A percentile compares a stretch with the other conserved stretches of the same genome.
phyloP scores from a whole-genome alignment of 1,140 invertebrate species.

The Laupala kohalensis region DNA sequence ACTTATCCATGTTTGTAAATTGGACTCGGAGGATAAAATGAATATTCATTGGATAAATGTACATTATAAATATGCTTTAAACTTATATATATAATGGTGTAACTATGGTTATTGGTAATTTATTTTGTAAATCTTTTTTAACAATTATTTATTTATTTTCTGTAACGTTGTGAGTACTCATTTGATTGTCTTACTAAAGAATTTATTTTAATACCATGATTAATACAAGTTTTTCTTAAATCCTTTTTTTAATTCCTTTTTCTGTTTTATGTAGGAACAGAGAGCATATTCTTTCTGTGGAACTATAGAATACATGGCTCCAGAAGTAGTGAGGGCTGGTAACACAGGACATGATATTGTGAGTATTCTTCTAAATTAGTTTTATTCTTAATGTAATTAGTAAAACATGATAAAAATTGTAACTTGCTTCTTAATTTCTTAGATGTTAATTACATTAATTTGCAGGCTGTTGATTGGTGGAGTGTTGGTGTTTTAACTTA shows the following conservation, averaged over 20 bases:
- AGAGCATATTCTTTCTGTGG: constrained; percentile 95
- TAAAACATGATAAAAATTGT: background rate
- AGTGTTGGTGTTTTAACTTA: constrained; percentile 92
- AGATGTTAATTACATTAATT: background rate
- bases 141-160: no score
- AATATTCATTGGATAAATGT: no score
- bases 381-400: background rate
- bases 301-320: constrained; percentile 94
- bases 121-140: no score
- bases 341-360: constrained; percentile 78
- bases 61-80: no score
- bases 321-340: constrained; percentile 75
- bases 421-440: background rate
- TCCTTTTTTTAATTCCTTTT: background rate
- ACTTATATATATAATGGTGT: no score
- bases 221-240: background rate
- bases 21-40: no score
- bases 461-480: constrained; percentile 93
- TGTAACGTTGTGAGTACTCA: no score
- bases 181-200: no score
- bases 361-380: constrained; percentile 32
- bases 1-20: no score
- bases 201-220: no score
- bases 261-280: constrained; percentile 36
- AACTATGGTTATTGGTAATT: no score